Base-by-base conservation (phyloP, 2,797 vertebrate genomes). In the Taeniopygia guttata region DNA sequence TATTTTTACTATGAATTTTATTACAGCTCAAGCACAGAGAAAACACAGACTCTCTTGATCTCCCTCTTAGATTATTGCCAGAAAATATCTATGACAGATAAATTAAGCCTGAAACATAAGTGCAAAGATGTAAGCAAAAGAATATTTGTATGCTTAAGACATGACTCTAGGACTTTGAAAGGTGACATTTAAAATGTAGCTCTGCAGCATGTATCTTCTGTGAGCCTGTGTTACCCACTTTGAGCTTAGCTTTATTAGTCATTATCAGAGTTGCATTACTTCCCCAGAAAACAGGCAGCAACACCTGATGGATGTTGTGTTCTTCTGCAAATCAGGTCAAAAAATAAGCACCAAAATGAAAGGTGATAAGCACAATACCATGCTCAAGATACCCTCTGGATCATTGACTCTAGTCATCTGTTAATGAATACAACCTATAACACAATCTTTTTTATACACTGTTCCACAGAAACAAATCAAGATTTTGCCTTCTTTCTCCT, bases 331-430 rank as follows among this genome's bases (percentile, higher is more conserved):
- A 80, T n/a, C 6, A 79, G 10, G 64, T 14, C 55, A 45, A 63
- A 46, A 79, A 21, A 20, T 42, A 77, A 59, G 16, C n/a, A 84
- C 10, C 26, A 80, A 51, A 85, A 67, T 52, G 23, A 48, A 85
- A 85, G 23, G 9, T 5, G 1, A 10, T 40, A 32, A 86, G 34
- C 16, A n/a, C 0, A 1, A 16, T 9, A 58, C 10, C 7, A 20
- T 25, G 7, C 13, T 68, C 26, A 49, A 49, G 8, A 34, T 30
- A 67, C 5, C 1, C 17, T 16, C 32, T 49, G 66, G 10, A 42
- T 60, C 30, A 64, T n/a, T 40, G 84, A 0, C 29, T 42, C 14
- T 48, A 40, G 36, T 40, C 21, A 29, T 52, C 56, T 78, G 18
- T 36, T 86, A 42, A 56, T 63, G 42, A 81, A 38, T 16, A 21